Conservation (phyloP, 2,797 vertebrate species). For the Emydoidea blandingii region DNA sequence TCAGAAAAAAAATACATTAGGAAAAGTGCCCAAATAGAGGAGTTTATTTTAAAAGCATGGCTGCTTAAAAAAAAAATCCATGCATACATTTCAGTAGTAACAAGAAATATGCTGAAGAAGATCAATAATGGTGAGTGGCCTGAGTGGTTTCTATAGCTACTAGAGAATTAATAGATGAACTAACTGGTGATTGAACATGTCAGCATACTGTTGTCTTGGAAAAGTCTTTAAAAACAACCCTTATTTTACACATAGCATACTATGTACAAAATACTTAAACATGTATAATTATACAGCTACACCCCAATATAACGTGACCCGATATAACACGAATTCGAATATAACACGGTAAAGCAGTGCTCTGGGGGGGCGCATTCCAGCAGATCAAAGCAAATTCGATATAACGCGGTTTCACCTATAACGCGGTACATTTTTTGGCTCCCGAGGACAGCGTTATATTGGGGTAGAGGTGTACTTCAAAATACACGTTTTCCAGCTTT, state of each 20-base stretch:
- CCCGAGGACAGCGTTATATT: too few relatives aligned
- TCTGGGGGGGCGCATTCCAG: too few relatives aligned
- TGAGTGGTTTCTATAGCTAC: rapidly evolving
- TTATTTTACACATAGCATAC: too few relatives aligned
- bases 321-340: too few relatives aligned
- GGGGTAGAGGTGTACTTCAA: not conserved
- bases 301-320: too few relatives aligned
- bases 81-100: not conserved
- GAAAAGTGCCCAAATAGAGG: not conserved
- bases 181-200: rapidly evolving
- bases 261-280: not conserved
- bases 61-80: not conserved
- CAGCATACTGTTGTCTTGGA: not conserved
- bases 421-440: too few relatives aligned
- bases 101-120: not conserved
- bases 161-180: not conserved
- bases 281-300: not conserved
- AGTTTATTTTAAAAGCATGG: not conserved
- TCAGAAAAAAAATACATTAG: not conserved
- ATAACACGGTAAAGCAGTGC: too few relatives aligned
- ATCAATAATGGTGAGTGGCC: not conserved
- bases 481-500: not conserved
- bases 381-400: too few relatives aligned
- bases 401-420: too few relatives aligned
- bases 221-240: not conserved